Percentiles rank a stretch among this genome's conserved stretches.
These are phyloP conservation scores for Otolemur crassicaudatus DNA, from an alignment of 2,797 vertebrate species.

Conservation along the genomic window DNA sequence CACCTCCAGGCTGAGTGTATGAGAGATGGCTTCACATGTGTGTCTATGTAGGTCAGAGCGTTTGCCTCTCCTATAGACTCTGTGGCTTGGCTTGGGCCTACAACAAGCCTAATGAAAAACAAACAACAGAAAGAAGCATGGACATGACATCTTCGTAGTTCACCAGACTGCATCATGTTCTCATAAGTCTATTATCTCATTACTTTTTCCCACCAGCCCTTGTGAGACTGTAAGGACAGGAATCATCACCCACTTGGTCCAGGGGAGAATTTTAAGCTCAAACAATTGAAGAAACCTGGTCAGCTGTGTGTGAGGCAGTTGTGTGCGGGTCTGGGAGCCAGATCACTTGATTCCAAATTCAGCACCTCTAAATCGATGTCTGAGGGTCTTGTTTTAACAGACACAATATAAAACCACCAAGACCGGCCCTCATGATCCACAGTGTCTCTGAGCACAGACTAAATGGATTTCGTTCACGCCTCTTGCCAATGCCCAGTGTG, in stretches of 20 bases:
- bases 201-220: neutral
- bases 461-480: constrained; percentile 80
- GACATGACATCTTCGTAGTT: neutral
- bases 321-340: neutral
- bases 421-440: neutral
- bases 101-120: constrained; percentile 41
- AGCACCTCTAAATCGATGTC: constrained; percentile 32
- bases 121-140: constrained; percentile 15
- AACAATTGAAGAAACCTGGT: neutral
- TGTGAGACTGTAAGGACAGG: neutral
- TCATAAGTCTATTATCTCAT: neutral
- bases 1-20: neutral
- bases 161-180: neutral
- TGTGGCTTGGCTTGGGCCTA: neutral
- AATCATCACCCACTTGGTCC: neutral
- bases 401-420: constrained; percentile 34
- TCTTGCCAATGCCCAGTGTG: constrained; percentile 78
- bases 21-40: neutral
- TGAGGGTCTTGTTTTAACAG: constrained; percentile 12
- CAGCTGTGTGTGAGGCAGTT: neutral
- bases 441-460: constrained; percentile 66
- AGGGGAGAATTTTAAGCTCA: neutral
- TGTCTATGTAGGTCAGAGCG: neutral
- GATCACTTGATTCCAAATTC: neutral
- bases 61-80: neutral